A percentile compares a stretch with the other conserved stretches of the same genome.
These are phyloP conservation scores for Theocolax elegans DNA, from an alignment of 1,140 invertebrate genomes.

Conservation along the genomic window DNA sequence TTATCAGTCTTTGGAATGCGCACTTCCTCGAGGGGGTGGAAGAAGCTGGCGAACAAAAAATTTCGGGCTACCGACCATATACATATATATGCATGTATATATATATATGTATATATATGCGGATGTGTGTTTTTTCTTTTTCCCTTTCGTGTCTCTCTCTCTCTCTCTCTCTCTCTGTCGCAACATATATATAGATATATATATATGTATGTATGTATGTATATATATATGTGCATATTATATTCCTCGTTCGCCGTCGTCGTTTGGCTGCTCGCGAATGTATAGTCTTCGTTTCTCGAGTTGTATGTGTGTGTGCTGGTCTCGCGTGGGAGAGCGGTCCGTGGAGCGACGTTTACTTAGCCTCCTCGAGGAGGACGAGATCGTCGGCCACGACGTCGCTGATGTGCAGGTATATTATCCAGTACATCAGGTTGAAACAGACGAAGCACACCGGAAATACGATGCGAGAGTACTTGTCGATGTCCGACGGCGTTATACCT, in stretches of 20 bases:
- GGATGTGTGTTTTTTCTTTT: too few species aligned
- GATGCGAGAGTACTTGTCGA: conserved; percentile 96
- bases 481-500: conserved; percentile 92
- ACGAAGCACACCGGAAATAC: conserved; percentile 97
- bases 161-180: too few species aligned
- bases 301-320: conserved; percentile 23
- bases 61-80: conserved; percentile 1
- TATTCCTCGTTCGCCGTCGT: conserved; percentile 42
- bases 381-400: conserved; percentile 94
- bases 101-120: too few species aligned
- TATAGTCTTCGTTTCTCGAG: conserved; percentile 40
- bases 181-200: too few species aligned
- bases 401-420: conserved; percentile 96
- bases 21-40: not conserved
- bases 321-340: not conserved
- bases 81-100: too few species aligned
- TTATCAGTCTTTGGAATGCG: conserved; percentile 39
- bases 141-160: too few species aligned
- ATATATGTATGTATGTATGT: too few species aligned
- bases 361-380: conserved; percentile 85
- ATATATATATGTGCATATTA: too few species aligned
- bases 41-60: conserved; percentile 5
- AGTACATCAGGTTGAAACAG: conserved; percentile 98
- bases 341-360: conserved; percentile 72
- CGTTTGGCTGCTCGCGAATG: conserved; percentile 9